Evolutionary conservation across 2,113 vertebrate species (phyloP), one percentile per base, ranked within the genome.

Genomic region (Bubalus kerabau): DNA sequence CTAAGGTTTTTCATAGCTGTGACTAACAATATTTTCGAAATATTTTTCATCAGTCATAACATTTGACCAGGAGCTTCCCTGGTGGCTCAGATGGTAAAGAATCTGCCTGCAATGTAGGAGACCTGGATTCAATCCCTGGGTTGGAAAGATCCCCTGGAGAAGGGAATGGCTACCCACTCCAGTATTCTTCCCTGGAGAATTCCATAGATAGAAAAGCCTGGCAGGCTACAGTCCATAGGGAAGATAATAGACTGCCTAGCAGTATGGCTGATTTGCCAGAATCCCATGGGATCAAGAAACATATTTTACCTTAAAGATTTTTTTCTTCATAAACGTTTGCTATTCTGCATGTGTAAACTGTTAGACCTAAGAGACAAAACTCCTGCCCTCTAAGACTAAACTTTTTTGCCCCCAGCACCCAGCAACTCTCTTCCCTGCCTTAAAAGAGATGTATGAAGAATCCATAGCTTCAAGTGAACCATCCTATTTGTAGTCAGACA

Each of bases 201-300:
- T 14, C 40, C 40, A 26, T 13, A 26, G 71, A 76, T 12, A 76
- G 71, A 76, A 26, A 26, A 43, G 36, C 40, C 71, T 76, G 71
- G 40, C 71, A 24, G 71, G 71, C 36, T 76, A 7, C 40, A 43
- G 40, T 76, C 23, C 40, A 84, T 1, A 59, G 43, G 26, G 32
- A 92, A 84, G 28, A 59, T 74, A 89, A 74, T 0, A 92, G 43
- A 88, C 36, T 46, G 13, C 52, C 92, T 16, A 80, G n/a, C 92
- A 86, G 13, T 59, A 81, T 1, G 83, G 52, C 6, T 94, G n/a
- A 85, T 90, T 86, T 90, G 54, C 80, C 94, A 83, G 59, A 52
- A 32, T 92, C 50, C 83, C 64, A 85, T 59, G n/a, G n/a, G 60
- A 92, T 92, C 76, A 57, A 94, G n/a, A 88, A 78, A 97, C 12